A percentile compares a stretch with the other conserved stretches of the same genome.
phyloP scores from a whole-genome alignment of 2,888 invertebrate genomes.

The Anthrax anthrax region DNA sequence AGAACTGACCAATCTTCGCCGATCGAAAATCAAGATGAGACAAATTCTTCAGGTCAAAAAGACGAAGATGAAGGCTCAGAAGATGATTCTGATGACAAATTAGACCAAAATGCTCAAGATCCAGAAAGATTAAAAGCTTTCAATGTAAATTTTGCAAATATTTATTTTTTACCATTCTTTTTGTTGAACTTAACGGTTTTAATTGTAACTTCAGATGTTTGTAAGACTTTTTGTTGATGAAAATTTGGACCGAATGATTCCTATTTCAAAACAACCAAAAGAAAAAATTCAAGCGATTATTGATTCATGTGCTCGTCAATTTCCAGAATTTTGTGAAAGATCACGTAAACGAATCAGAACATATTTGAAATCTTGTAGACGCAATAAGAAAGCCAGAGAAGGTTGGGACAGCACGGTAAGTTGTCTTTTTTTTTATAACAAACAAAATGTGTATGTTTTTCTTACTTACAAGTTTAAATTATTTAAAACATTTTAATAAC shows the following conservation, averaged over 20 bases:
- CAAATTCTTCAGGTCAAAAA: slow-evolving; percentile 77
- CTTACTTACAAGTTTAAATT: neutral
- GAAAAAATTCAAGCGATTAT: slow-evolving; percentile 96
- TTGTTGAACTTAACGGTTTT: slow-evolving; percentile 16
- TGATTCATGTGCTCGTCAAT: slow-evolving; percentile 91
- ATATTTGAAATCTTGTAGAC: slow-evolving; percentile 86
- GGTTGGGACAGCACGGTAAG: slow-evolving; percentile 81
- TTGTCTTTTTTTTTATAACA: slow-evolving; percentile 10
- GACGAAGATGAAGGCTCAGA: slow-evolving; percentile 69
- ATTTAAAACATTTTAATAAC: too few species aligned
- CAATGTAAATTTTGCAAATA: slow-evolving; percentile 52
- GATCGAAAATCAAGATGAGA: slow-evolving; percentile 57
- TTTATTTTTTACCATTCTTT: slow-evolving; percentile 15
- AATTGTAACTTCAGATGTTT: slow-evolving; percentile 98
- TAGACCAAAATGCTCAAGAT: slow-evolving; percentile 77
- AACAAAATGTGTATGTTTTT: neutral
- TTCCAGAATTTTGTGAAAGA: slow-evolving; percentile 90
- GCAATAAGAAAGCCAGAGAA: slow-evolving; percentile 85
- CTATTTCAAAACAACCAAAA: slow-evolving; percentile 94
- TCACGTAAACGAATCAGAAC: slow-evolving; percentile 89
- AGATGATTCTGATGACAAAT: slow-evolving; percentile 82
- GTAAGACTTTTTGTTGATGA: slow-evolving; percentile 93
- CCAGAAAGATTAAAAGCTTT: slow-evolving; percentile 92
- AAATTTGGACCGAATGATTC: slow-evolving; percentile 90
- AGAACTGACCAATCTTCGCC: slow-evolving; percentile 46